Percentiles rank a stretch among this genome's conserved stretches.
These are phyloP conservation scores for Plumapathes pennacea DNA, from an alignment of 92 coral and sea anemone genomes.

Conservation along the genomic window DNA sequence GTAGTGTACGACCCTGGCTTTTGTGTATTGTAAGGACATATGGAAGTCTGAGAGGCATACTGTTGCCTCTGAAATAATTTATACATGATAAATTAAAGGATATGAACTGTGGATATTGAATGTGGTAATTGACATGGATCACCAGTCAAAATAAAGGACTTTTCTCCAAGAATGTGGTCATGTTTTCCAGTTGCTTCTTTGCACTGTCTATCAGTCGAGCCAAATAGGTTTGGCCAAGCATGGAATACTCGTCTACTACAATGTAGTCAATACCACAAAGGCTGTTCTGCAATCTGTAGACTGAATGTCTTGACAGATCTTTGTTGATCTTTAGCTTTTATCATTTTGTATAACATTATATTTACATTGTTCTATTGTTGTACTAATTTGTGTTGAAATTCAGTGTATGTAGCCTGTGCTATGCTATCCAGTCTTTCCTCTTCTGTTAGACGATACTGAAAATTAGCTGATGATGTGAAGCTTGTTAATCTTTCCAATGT, in stretches of 20 bases:
- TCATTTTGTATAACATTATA: background rate
- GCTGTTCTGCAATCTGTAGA: conserved; percentile 25
- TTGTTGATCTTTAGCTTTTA: background rate
- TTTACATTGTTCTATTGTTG: background rate
- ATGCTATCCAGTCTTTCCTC: conserved; percentile 28
- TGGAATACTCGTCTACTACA: conserved; percentile 53
- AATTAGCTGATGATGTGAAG: conserved; percentile 19
- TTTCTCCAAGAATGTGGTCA: too few relatives aligned
- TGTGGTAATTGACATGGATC: too few relatives aligned
- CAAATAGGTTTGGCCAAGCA: conserved; percentile 56
- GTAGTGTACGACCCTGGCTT: too few relatives aligned
- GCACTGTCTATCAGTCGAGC: conserved; percentile 44
- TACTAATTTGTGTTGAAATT: conserved; percentile 3
- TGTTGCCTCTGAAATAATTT: too few relatives aligned
- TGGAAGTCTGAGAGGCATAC: too few relatives aligned
- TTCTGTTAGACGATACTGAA: conserved; percentile 13
- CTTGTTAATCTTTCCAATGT: conserved; percentile 38
- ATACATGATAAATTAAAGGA: too few relatives aligned
- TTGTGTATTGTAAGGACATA: too few relatives aligned
- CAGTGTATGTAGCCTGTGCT: conserved; percentile 26
- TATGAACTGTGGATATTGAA: too few relatives aligned
- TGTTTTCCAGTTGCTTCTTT: conserved; percentile 63
- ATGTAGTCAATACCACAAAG: conserved; percentile 22
- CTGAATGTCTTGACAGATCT: background rate
- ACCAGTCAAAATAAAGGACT: too few relatives aligned